These are phyloP conservation scores for Amphimedon queenslandica DNA, from an alignment of 37 sponge, comb jelly and placozoan species.

Conservation along the genomic window DNA sequence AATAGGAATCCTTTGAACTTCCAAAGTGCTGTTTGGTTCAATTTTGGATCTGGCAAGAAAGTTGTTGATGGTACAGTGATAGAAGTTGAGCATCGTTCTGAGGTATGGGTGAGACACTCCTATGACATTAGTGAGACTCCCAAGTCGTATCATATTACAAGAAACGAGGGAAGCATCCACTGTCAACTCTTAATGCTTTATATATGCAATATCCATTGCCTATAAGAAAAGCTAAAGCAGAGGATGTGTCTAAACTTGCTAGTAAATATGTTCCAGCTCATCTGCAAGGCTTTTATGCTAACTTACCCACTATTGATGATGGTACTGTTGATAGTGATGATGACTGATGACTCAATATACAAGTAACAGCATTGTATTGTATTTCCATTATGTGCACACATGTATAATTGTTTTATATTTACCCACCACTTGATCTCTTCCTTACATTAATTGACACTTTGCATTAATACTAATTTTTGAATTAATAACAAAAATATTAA, in stretches of 20 bases:
- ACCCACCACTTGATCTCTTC: no score
- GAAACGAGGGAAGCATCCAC: background rate
- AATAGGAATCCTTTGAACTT: constrained; percentile 32
- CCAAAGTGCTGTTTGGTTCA: constrained; percentile 42
- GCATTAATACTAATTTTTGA: no score
- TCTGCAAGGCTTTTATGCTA: constrained; percentile 35
- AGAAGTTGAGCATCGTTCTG: constrained; percentile 6
- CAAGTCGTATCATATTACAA: constrained; percentile 15
- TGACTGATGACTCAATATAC: no score
- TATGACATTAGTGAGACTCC: constrained; percentile 26
- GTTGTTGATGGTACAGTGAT: constrained; percentile 9
- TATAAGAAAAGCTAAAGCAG: constrained; percentile 45
- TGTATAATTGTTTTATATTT: no score
- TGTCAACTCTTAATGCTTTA: constrained; percentile 3
- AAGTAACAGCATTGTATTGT: no score
- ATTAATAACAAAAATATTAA: no score
- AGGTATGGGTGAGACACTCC: constrained; percentile 31
- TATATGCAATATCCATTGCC: constrained; percentile 42
- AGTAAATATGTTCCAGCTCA: constrained; percentile 18
- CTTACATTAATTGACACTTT: no score
- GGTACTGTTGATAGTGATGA: constrained; percentile 10
- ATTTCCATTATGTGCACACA: no score
- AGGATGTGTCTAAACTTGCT: constrained; percentile 36
- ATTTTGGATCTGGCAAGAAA: constrained; percentile 33
- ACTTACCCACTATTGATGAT: constrained; percentile 16